Evolutionary conservation across 1,140 invertebrate genomes (phyloP), one percentile per base, ranked within the genome.

Genomic region (Teleopsis dalmanni): DNA sequence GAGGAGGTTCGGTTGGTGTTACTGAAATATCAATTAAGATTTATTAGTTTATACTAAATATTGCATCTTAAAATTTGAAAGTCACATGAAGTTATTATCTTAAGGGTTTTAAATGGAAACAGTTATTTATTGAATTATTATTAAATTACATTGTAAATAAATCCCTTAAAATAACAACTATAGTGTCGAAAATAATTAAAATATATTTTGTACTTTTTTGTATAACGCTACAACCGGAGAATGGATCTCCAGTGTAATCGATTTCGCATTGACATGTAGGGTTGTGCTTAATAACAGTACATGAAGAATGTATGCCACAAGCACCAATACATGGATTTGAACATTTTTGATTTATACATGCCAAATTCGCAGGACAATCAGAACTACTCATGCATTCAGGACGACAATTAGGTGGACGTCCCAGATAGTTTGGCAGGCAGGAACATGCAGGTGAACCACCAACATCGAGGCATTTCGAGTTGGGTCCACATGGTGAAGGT

Each of bases 201-300:
- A 16, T 35, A 46, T 23, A 21, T 18, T 11, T 23, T 59, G 50
- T 69, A 69, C 59, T 62, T 69, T 57, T 57, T 57, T 69, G 64
- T 52, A 73, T 74, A 56, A 53, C 64, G 50, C 68, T 65, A 60
- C 86, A 88, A 48, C 76, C 73, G 31, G 75, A 70, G 53, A 76
- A 82, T 16, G 89, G 84, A 75, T 91, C 85, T 38, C 89, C 89
- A 48, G 80, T 80, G 62, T 84, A 84, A 64, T 88, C 85, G 50
- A 82, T 75, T 54, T 77, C 75, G 70, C 84, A 86, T 44, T 75
- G 78, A 61, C 88, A 91, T 50, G 83, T 72, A 10, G 87, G 81
- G 48, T 77, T 75, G 62, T 89, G 87, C 65, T 87, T 87, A 34
- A 85, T 75, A n/a, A 87, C 85, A 43, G 77, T 78, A 71, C 87